Conservation (phyloP, 2,797 vertebrate species). For the Leucoraja ocellata region DNA sequence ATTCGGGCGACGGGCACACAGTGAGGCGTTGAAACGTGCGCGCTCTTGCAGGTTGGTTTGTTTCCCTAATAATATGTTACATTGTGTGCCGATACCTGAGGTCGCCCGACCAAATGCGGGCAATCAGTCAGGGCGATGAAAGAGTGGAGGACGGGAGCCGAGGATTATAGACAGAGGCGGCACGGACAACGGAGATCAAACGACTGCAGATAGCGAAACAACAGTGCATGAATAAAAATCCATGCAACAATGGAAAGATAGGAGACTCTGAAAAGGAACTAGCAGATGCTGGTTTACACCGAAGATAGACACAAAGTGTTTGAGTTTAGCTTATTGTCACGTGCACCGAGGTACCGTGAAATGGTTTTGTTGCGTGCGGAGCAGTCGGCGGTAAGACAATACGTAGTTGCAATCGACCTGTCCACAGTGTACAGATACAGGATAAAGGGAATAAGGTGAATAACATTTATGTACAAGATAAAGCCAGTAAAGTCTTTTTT, state of each 20-base stretch:
- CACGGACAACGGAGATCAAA: no score
- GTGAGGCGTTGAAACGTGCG: neutral
- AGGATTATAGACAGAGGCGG: neutral
- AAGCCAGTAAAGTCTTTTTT: no score
- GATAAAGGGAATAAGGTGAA: no score
- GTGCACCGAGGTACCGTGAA: no score
- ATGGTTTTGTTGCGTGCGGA: no score
- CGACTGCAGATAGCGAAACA: neutral
- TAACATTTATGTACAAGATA: no score
- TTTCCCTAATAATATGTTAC: neutral
- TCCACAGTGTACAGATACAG: no score
- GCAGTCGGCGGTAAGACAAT: no score
- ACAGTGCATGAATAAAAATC: neutral
- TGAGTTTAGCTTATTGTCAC: no score
- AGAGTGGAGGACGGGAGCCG: neutral
- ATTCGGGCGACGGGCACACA: neutral
- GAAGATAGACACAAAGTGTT: no score
- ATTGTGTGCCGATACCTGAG: neutral
- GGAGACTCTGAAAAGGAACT: neutral
- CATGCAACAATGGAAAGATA: neutral
- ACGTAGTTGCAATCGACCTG: no score
- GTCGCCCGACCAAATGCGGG: neutral
- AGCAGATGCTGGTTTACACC: no score
- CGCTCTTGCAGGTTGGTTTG: neutral
- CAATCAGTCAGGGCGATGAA: neutral